Conservation (phyloP, 2,797 vertebrate species). For the Natrix natrix region DNA sequence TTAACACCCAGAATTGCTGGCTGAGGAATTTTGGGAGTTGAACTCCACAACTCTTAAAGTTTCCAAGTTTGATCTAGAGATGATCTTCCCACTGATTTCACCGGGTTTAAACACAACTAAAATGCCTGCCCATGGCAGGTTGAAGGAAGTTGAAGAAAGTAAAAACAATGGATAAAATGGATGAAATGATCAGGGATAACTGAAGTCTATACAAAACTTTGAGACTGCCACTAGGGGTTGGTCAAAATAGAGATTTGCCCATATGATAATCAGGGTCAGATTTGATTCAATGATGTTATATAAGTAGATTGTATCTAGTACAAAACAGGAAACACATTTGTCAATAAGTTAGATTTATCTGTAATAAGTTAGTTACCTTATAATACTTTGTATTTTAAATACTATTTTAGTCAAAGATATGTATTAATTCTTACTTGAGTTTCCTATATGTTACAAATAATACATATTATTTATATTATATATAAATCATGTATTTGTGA, state of each 20-base stretch:
- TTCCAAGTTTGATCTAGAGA: background rate
- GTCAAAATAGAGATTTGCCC: background rate
- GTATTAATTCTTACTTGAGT: background rate
- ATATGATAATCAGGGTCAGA: background rate
- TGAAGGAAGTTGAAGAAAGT: background rate
- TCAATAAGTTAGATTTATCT: slow-evolving; percentile 32
- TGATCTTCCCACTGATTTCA: slow-evolving; percentile 14
- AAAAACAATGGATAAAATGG: background rate
- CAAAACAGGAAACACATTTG: slow-evolving; percentile 29
- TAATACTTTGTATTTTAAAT: background rate
- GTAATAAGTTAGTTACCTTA: slow-evolving; percentile 30
- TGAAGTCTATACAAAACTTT: background rate
- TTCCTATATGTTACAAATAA: background rate
- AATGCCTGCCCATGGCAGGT: background rate
- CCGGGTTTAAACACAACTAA: background rate
- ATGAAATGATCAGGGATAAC: background rate
- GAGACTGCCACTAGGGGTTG: background rate
- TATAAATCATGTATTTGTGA: background rate
- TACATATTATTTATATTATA: background rate
- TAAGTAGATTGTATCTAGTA: background rate
- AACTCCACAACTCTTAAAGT: background rate
- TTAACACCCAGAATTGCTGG: background rate
- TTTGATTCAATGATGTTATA: background rate
- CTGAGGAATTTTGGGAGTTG: background rate
- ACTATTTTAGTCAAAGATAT: background rate